Conservation (phyloP, 2,113 vertebrate genomes). For the Pristiophorus japonicus region DNA sequence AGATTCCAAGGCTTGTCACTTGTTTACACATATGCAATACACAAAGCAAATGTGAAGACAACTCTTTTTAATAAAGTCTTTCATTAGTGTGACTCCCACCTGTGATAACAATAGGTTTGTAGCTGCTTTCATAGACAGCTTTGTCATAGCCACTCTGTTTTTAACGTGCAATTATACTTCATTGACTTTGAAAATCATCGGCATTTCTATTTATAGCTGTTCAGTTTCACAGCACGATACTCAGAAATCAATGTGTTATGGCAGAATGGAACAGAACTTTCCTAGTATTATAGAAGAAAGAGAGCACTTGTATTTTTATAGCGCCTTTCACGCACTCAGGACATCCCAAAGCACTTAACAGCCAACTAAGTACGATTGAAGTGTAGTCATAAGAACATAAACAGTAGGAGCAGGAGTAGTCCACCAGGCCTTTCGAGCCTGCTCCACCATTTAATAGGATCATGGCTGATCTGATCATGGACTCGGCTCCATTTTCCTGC, state of each 20-base stretch:
- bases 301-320: neutral
- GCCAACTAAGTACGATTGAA: neutral
- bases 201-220: neutral
- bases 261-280: neutral
- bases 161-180: neutral
- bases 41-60: neutral
- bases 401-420: too few relatives aligned
- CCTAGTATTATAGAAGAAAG: neutral
- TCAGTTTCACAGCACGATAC: neutral
- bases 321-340: neutral
- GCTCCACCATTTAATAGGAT: too few relatives aligned
- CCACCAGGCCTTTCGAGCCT: too few relatives aligned
- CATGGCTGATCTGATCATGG: too few relatives aligned
- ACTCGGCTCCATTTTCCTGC: too few relatives aligned
- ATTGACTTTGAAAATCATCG: neutral
- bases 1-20: constrained; percentile 25
- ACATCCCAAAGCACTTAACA: neutral
- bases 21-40: constrained; percentile 21
- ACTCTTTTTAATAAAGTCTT: neutral
- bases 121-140: neutral
- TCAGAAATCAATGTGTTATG: neutral
- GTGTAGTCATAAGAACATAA: too few relatives aligned
- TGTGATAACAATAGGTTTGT: constrained; percentile 32
- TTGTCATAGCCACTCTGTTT: constrained; percentile 21
- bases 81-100: constrained; percentile 17